A percentile compares a stretch with the other conserved stretches of the same genome.
Conservation (phyloP, 2,888 invertebrate species). For the Heliconius hortense region DNA sequence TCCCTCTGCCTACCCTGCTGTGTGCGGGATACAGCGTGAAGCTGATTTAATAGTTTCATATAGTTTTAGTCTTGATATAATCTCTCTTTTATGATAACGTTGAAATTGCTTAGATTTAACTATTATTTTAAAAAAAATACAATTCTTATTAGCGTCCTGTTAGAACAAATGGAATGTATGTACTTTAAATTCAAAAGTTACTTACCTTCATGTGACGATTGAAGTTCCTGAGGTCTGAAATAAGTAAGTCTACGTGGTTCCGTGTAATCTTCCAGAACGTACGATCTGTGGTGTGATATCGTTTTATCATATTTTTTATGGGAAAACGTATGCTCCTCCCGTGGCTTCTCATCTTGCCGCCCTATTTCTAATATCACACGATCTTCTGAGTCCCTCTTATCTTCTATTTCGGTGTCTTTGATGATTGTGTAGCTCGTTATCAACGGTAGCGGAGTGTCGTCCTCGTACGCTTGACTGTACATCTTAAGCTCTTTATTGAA, state of each 20-base stretch:
- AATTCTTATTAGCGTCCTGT: conserved; percentile 1
- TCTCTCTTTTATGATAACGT: too few relatives aligned
- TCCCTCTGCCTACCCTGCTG: too few relatives aligned
- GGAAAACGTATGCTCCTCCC: conserved; percentile 73
- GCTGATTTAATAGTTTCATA: too few relatives aligned
- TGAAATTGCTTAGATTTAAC: too few relatives aligned
- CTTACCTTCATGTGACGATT: conserved; percentile 62
- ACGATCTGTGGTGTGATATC: conserved; percentile 74
- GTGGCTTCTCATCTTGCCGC: conserved; percentile 71
- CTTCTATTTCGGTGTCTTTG: conserved; percentile 66
- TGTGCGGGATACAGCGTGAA: too few relatives aligned
- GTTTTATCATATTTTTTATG: conserved; percentile 80
- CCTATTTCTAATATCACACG: conserved; percentile 78
- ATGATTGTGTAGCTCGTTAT: conserved; percentile 69
- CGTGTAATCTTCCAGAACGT: conserved; percentile 70
- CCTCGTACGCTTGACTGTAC: conserved; percentile 69
- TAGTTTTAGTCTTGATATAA: too few relatives aligned
- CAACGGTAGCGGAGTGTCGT: conserved; percentile 68
- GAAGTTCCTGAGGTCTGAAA: conserved; percentile 70
- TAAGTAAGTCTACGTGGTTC: conserved; percentile 65
- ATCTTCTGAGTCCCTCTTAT: conserved; percentile 67
- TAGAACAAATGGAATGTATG: background rate
- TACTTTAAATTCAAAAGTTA: background rate
- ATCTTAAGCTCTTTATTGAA: conserved; percentile 45
- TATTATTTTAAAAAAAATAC: too few relatives aligned